Base-by-base conservation (phyloP, 2,113 vertebrate species). In the Onychorhynchus coronatus region DNA sequence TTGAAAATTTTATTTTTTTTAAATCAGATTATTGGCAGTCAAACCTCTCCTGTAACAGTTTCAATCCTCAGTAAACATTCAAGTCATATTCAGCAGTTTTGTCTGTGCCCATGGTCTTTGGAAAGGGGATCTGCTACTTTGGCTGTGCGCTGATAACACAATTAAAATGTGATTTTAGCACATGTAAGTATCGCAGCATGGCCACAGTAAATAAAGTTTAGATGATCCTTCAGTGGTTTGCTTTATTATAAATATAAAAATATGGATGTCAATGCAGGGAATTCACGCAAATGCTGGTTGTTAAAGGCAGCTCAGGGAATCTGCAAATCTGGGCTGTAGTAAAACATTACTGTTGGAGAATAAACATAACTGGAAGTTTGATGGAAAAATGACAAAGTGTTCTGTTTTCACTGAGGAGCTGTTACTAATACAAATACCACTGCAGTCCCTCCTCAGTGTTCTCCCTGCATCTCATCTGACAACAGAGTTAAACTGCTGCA, bases 201-300 rank as follows among this genome's bases (percentile, higher is more conserved):
- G 59, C 44, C 66, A 65, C 68, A 78, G 74, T 73, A 96, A 94
- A 95, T 83, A 93, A 89, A 85, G 44, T 61, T 66, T 12, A 49
- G 68, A 65, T 72, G 81, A 72, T 86, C 37, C 74, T 90, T 86
- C 68, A 13, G 65, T 11, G 28, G 49, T 76, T 82, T 70, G 31
- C 75, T 93, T 79, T 93, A 90, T 90, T 85, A 8, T 68, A 14
- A 44, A 17, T 23, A 85, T 77, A 87, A 85, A 92, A 78, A 47
- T 50, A 37, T 6, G 67, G 78, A 61, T 77, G 44, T 47, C 4
- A 37, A 62, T 89, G 77, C 25, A 39, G 62, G 50, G 41, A 85
- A 59, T 37, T 41, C 66, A 52, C 3, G 6, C 24, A 85, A 73
- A 50, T 41, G 61, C 70, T 39, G n/a, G 19, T 58, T 30, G 53